Evolutionary conservation across 2,888 invertebrate species (phyloP), one percentile per base, ranked within the genome.

Genomic region (Stenotaenia linearis): DNA sequence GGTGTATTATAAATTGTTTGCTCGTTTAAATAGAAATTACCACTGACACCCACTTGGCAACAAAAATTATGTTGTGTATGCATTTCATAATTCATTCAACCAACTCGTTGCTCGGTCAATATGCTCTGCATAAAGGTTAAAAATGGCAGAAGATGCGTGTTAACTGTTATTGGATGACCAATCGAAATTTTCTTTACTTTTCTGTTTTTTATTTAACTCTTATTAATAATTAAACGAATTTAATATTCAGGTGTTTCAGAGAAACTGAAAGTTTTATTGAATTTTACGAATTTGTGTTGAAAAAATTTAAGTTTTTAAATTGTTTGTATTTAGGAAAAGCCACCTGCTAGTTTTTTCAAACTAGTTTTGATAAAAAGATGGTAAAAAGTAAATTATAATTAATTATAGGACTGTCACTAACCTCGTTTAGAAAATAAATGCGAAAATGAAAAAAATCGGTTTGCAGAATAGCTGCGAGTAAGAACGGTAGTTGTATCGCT

Each of bases 91-190:
- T 28, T 69, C 69, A 69, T 69, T 69, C 23, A 69, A 69, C 69
- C 9, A 69, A 69, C 69, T 10, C 25, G 25, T 69, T 28, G 69
- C 28, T 28, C 28, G 69, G 69, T 69, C 69, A 69, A 69, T 69
- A 69, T 28, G 25, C 12, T n/a, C n/a, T n/a, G n/a, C n/a, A n/a
- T n/a, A n/a, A n/a, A 28, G 28, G 69, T 69, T 69, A 69, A 69
- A 69, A 69, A 69, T 69, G 69, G 69, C 69, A 28, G 10, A 69
- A 69, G 69, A 69, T 69, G 69, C 69, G 69, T 69, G 69, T 69
- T 69, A n/a, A 69, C 23, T 69, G 69, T 9, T 69, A 69, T 69
- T 69, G 69, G 69, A 28, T 69, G 25, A 25, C 5, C 7, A 69
- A 69, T 69, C 69, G 69, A 69, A 69, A n/a, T 69, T 69, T 28